Percentiles rank a stretch among this genome's conserved stretches.
Conservation (phyloP, 2,113 vertebrate species). For the Antechinus flavipes region DNA sequence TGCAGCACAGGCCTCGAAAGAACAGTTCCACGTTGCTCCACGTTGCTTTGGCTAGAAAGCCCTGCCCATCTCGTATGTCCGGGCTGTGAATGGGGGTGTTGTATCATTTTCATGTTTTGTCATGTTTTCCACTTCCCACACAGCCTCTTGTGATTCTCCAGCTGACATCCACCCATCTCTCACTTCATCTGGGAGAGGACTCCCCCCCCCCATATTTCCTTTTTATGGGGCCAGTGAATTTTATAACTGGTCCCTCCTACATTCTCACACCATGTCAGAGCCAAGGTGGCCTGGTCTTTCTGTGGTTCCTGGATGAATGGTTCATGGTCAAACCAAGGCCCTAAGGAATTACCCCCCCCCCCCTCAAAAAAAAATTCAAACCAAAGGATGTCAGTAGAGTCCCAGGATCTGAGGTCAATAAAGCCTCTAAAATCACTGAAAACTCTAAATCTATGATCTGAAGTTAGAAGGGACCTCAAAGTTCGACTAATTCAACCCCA, state of each 20-base stretch:
- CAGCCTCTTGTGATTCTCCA: background rate
- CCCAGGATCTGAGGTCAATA: background rate
- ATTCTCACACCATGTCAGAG: background rate
- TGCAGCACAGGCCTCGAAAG: background rate
- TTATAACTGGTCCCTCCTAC: background rate
- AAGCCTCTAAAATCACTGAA: background rate
- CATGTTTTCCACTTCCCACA: background rate
- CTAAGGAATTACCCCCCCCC: background rate
- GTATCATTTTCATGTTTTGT: background rate
- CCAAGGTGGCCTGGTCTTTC: background rate
- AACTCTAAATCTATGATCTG: background rate
- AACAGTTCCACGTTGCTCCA: background rate
- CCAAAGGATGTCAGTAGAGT: background rate
- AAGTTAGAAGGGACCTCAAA: background rate
- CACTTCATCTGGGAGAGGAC: background rate
- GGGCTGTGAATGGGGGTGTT: background rate
- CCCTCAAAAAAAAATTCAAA: background rate
- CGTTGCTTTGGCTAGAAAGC: background rate
- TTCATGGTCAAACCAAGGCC: background rate
- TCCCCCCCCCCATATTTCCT: background rate
- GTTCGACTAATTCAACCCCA: too few species aligned
- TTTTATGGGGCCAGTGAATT: background rate
- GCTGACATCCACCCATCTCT: background rate
- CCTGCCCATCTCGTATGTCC: background rate
- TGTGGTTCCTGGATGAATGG: background rate